Base-by-base conservation (phyloP, 2,797 vertebrate genomes). In the Craterocephalus amniculus region DNA sequence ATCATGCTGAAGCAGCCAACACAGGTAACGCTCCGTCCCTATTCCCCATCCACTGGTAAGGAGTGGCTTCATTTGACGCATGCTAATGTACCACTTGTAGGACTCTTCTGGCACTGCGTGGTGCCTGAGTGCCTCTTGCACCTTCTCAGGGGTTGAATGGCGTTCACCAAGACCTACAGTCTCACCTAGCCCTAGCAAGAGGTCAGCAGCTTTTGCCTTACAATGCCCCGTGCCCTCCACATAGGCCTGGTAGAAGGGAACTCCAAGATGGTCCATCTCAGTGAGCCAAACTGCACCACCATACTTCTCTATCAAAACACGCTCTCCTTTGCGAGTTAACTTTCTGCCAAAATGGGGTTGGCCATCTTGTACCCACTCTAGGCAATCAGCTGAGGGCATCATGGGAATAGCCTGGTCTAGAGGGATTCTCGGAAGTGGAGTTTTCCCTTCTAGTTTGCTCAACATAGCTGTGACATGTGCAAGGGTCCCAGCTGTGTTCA, bases 21-120 rank as follows among this genome's bases (percentile, higher is more conserved):
- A 95, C 69, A 95, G 49, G 69, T 93, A 95, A 65, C 95, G 91
- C 70, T 95, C 95, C 0, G 94, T 93, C 4, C 95, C 95, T 93
- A 95, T 95, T 22, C 95, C 95, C 95, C 95, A 95, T n/a, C 95
- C 95, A 58, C 94, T 95, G 58, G 94, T 95, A 43, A 83, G 86
- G 12, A 95, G 91, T 22, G 94, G 91, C 55, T 90, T 82, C 63
- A 88, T 83, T 64, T 94, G 83, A 11, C 94, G 89, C 89, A 95
- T 95, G 86, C 83, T 74, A 34, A 93, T 90, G 87, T 95, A 95
- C 94, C 95, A 95, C 79, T 89, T 93, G 83, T 95, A 95, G 13
- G 93, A 88, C 36, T 95, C 84, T 62, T 94, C 92, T 45, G 92
- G 87, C 20, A 95, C 94, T n/a, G 79, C 80, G 57, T 95, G 95